Percentiles rank a stretch among this genome's conserved stretches.
These are phyloP conservation scores for Drusus annulatus DNA, from an alignment of 1,140 invertebrate genomes.

Conservation along the genomic window DNA sequence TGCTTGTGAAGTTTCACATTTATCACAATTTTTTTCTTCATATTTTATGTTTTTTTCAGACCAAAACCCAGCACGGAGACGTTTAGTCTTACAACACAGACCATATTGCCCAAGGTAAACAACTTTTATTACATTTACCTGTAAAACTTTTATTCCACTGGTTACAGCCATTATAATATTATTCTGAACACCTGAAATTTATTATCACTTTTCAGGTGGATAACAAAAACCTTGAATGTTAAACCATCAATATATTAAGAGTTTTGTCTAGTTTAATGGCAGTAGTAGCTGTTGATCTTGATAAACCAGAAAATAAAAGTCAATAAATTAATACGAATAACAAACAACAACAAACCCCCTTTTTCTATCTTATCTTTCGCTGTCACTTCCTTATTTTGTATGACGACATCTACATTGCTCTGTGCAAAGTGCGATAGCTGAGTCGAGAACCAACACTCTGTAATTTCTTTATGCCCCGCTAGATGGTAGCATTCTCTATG, in stretches of 20 bases:
- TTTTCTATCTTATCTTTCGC: not conserved
- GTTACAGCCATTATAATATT: no score
- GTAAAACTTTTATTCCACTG: not conserved
- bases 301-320: not conserved
- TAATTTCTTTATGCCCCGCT: slow-evolving; percentile 36
- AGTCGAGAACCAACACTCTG: slow-evolving; percentile 11
- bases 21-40: not conserved
- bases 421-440: not conserved
- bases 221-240: no score
- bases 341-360: not conserved
- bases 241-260: no score
- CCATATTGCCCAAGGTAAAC: slow-evolving; percentile 57
- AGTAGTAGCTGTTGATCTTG: no score
- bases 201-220: no score
- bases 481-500: slow-evolving; percentile 42
- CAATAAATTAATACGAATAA: not conserved
- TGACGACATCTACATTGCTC: slow-evolving; percentile 1
- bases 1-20: not conserved
- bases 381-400: not conserved
- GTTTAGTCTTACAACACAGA: slow-evolving; percentile 50
- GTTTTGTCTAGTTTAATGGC: no score
- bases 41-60: slow-evolving; percentile 49
- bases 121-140: slow-evolving; percentile 11
- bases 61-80: slow-evolving; percentile 55
- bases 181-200: no score